These are phyloP conservation scores for Labeo catla DNA, from an alignment of 2,113 vertebrate genomes.

Conservation along the genomic window DNA sequence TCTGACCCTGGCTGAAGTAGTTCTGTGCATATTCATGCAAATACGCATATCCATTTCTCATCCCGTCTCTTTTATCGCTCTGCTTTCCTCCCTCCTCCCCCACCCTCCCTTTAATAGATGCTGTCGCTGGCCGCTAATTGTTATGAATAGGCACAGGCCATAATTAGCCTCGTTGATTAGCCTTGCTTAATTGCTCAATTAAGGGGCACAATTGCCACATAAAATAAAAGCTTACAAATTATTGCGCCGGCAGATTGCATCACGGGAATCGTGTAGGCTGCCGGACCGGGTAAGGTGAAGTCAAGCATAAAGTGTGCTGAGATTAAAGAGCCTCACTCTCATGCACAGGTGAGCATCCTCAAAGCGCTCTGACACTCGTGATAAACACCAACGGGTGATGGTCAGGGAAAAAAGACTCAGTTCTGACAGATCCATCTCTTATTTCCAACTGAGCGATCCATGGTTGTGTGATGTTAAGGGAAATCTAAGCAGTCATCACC, in stretches of 20 bases:
- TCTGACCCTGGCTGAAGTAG: background rate
- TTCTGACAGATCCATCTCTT: constrained; percentile 16
- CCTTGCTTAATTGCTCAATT: constrained; percentile 86
- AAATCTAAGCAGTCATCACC: constrained; percentile 8
- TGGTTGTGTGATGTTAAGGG: background rate
- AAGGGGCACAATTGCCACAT: constrained; percentile 78
- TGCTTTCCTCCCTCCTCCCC: constrained; percentile 53
- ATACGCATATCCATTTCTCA: constrained; percentile 15
- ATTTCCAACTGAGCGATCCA: background rate
- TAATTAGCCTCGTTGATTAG: constrained; percentile 86
- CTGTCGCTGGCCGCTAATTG: constrained; percentile 82
- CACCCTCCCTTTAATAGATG: constrained; percentile 76
- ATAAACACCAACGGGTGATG: constrained; percentile 13
- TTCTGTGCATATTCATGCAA: background rate
- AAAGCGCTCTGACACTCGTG: constrained; percentile 8
- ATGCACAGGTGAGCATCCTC: constrained; percentile 24
- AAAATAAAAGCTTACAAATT: constrained; percentile 77
- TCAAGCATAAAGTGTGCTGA: constrained; percentile 44
- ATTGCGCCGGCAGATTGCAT: constrained; percentile 62
- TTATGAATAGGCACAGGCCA: constrained; percentile 83
- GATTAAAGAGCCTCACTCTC: constrained; percentile 29
- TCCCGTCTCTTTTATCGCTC: constrained; percentile 19
- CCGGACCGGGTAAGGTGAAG: constrained; percentile 38
- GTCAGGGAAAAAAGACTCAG: constrained; percentile 3
- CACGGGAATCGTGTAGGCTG: constrained; percentile 40